Evolutionary conservation across 2,888 invertebrate species (phyloP).

Genomic region (Epistrophe grossulariae): DNA sequence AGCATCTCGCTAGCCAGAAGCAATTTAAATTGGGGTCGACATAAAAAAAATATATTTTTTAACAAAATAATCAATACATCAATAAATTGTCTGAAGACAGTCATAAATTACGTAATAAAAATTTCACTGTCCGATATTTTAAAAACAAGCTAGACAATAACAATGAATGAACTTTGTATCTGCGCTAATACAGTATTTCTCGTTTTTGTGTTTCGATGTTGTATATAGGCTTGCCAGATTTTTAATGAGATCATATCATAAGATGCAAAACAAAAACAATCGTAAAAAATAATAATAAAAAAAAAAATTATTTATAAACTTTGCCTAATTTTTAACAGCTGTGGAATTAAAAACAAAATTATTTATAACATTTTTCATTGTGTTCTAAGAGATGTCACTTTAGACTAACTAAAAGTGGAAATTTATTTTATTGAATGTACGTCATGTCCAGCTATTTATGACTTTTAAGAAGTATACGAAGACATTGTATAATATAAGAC

Average conservation of each 20-base stretch:
- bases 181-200: background rate
- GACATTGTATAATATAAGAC: too few species aligned
- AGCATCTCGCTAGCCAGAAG: background rate
- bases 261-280: background rate
- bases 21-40: conserved; percentile 5
- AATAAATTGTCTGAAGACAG: conserved; percentile 4
- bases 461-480: too few species aligned
- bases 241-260: background rate
- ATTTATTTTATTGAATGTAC: too few species aligned
- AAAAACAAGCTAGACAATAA: background rate
- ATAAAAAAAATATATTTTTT: background rate
- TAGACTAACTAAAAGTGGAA: too few species aligned
- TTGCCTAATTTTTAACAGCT: background rate
- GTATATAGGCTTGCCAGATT: background rate
- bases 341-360: too few species aligned
- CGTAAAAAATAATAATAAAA: too few species aligned
- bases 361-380: too few species aligned
- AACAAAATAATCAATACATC: conserved; percentile 5
- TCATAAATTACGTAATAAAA: conserved; percentile 10
- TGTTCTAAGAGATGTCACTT: too few species aligned
- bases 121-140: conserved; percentile 12
- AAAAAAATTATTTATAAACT: background rate
- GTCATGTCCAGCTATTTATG: too few species aligned
- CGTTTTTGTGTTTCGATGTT: background rate
- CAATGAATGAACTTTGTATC: conserved; percentile 8